Evolutionary conservation across 2,888 invertebrate genomes (phyloP), one percentile per base, ranked within the genome.

Genomic region (Osmoderma eremita): DNA sequence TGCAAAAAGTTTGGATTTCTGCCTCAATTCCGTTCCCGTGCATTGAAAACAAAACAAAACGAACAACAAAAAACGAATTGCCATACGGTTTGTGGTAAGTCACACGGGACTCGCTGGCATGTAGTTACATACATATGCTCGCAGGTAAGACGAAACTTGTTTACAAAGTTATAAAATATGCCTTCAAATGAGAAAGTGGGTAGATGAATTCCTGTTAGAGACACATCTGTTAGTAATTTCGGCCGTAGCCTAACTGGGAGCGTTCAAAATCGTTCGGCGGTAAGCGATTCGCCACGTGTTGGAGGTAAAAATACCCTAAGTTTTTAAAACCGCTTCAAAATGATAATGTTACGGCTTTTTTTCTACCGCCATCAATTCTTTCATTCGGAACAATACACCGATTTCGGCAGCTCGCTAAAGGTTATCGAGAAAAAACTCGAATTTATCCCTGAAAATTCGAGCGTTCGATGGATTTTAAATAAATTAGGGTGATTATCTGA

Each of bases 81-180:
- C 30, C 58, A 61, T 61, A 61, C 58, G 58, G 45, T 61, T 36
- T n/a, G 17, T 30, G 24, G 45, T 45, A 61, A 45, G 45, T 38
- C 38, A 53, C 53, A 38, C 53, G 36, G 30, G 30, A 5, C 30
- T 30, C 30, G 10, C 30, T 30, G 30, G 30, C 30, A 30, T 30
- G 30, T 30, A 30, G 30, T 30, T 30, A 30, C 30, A 30, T 24
- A 24, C 24, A 5, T 24, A 24, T 4, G 5, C 24, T 5, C 24
- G 5, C 24, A 24, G 24, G 58, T 61, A 61, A 61, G 45, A 61
- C 58, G 58, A 61, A 61, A 61, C 58, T 61, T 61, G 58, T 61
- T 61, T 61, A 61, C 58, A 61, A 61, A 61, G 58, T 61, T 61
- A 61, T 61, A 61, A 61, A 61, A 61, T 61, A 61, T 61, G 58